Evolutionary conservation across 2,888 invertebrate genomes (phyloP).

Genomic region (Caenorhabditis sulstoni): DNA sequence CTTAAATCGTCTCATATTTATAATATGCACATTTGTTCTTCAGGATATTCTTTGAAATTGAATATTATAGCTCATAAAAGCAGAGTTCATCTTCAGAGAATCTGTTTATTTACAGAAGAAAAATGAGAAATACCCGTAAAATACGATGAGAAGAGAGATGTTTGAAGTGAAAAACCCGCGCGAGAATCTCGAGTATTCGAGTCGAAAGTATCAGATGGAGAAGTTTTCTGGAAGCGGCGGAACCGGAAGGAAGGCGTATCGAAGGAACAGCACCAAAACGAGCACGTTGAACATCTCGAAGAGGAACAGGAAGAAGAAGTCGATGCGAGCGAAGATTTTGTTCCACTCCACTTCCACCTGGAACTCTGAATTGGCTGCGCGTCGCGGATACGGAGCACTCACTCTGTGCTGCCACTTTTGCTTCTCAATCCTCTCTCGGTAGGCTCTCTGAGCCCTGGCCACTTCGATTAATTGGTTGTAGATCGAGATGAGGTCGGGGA

Average conservation of each 20-base stretch:
- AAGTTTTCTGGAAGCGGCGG: conserved; percentile 75
- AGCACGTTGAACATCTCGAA: conserved; percentile 77
- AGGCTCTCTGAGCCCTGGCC: conserved; percentile 69
- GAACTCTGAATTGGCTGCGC: conserved; percentile 8
- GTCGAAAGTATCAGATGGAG: conserved; percentile 37
- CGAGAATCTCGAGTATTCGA: no score
- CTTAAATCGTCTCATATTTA: background rate
- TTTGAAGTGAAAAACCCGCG: background rate
- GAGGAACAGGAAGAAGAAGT: conserved; percentile 75
- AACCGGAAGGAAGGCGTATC: conserved; percentile 75
- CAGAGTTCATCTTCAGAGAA: no score
- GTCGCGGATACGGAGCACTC: background rate
- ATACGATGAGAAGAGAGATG: conserved; percentile 7
- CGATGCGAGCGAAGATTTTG: conserved; percentile 75
- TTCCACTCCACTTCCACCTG: conserved; percentile 79
- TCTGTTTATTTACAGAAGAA: background rate
- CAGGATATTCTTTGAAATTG: no score
- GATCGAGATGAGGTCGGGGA: conserved; percentile 67
- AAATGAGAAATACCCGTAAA: background rate
- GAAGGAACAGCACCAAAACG: conserved; percentile 74
- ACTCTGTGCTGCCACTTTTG: conserved; percentile 59
- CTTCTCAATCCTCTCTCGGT: conserved; percentile 72
- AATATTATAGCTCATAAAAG: no score
- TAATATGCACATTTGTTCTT: background rate
- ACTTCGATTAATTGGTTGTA: conserved; percentile 71